Evolutionary conservation across 2,113 vertebrate genomes (phyloP), one percentile per base, ranked within the genome.

Genomic region (Lepisosteus osseus): DNA sequence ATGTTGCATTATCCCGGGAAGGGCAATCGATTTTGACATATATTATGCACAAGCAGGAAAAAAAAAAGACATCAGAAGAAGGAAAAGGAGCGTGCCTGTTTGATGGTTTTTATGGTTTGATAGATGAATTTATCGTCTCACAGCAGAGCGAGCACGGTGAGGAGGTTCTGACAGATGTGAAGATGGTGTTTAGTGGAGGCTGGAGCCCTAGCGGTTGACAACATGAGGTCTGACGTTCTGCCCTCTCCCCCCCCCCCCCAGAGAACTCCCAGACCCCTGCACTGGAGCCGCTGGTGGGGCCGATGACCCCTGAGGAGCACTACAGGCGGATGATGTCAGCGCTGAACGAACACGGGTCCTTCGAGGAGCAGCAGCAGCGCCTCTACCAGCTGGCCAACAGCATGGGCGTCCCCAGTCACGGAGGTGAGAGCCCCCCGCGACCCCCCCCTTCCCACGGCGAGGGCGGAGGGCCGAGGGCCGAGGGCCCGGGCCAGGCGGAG

Each of bases 281-380:
- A 75, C 89, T 94, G 65, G 95, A 97, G 75, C 94, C 93, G 44
- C 78, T 84, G 3, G 90, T 90, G 77, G 82, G 92, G 76, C 92
- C 93, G 88, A 98, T 98, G 96, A 97, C 94, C 87, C 96, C 96
- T 0, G 96, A 98, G 87, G 97, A 98, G 79, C 96, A 98, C 84
- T 98, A 98, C 81, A 92, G 94, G 71, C 91, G 95, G 74, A 94
- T 99, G 85, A 93, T 99, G 93, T 96, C 96, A 0, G 95, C 95
- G 0, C 92, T 99, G 65, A 96, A 90, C 0, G 96, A 97, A 57
- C 94, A 95, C 0, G 76, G 94, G 77, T 82, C 92, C 72, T 98
- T 94, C 2, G 97, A 98, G 73, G 97, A 98, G 86, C 95, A 97
- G 82, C 97, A 98, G 82, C 95, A 97, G 65, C 95, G 94, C 0